A percentile compares a stretch with the other conserved stretches of the same genome.
These are phyloP conservation scores for Tetragnatha versicolor DNA, from an alignment of 1,140 invertebrate genomes.

Conservation along the genomic window DNA sequence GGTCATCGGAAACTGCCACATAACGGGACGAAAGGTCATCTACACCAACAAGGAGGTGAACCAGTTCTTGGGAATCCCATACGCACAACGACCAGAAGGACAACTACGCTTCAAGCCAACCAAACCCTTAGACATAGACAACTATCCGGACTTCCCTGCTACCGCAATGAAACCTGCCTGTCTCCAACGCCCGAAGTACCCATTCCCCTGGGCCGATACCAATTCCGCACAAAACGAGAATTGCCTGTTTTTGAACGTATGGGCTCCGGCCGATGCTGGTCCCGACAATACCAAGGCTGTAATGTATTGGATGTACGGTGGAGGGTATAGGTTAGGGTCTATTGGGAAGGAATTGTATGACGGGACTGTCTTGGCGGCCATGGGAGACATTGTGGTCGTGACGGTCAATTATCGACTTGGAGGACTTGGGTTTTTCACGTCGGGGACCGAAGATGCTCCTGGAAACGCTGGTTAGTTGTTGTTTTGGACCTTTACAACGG, in stretches of 20 bases:
- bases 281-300: constrained; percentile 2
- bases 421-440: constrained; percentile 61
- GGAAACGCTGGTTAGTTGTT: constrained; percentile 70
- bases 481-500: no score
- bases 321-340: constrained; percentile 37
- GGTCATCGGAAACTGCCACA: not conserved
- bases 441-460: constrained; percentile 56
- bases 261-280: constrained; percentile 58
- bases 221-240: constrained; percentile 59
- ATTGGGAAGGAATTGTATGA: constrained; percentile 61
- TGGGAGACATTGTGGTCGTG: constrained; percentile 70
- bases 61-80: constrained; percentile 77
- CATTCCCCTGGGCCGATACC: constrained; percentile 73
- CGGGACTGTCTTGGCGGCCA: constrained; percentile 82
- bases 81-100: constrained; percentile 73
- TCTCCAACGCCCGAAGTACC: constrained; percentile 77
- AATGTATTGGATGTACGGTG: constrained; percentile 54
- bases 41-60: constrained; percentile 68
- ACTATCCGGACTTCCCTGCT: not conserved
- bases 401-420: constrained; percentile 69
- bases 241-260: constrained; percentile 65
- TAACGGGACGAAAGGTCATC: not conserved
- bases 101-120: constrained; percentile 69
- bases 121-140: not conserved
- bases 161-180: not conserved